Conservation (phyloP, 2,888 invertebrate species). For the Trichopoda pennipes region DNA sequence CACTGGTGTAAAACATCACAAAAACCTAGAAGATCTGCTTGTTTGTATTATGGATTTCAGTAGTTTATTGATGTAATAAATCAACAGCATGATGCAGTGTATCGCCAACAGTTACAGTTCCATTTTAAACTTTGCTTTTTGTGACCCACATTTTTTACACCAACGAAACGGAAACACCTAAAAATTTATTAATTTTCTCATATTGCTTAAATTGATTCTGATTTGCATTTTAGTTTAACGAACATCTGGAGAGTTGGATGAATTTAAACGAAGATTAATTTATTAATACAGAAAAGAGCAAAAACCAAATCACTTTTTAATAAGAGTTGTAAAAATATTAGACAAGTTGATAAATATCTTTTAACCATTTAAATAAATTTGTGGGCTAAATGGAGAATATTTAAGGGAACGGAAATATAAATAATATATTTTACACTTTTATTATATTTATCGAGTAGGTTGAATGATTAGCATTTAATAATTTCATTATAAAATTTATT, state of each 20-base stretch:
- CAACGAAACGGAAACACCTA: neutral
- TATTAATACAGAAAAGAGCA: no score
- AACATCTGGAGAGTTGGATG: neutral
- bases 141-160: neutral
- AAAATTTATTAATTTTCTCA: neutral
- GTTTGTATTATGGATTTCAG: constrained; percentile 4
- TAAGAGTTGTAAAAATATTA: neutral
- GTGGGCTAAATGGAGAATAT: neutral
- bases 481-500: neutral
- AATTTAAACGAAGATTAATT: neutral
- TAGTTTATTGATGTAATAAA: constrained; percentile 33
- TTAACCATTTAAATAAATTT: neutral
- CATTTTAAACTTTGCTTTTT: neutral
- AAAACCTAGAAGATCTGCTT: neutral
- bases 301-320: neutral
- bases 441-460: constrained; percentile 4
- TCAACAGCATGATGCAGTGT: constrained; percentile 1
- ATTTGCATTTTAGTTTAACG: neutral
- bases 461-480: neutral
- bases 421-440: neutral
- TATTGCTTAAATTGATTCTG: neutral
- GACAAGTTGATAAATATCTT: neutral
- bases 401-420: neutral
- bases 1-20: constrained; percentile 14
- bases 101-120: neutral